Evolutionary conservation across 1,140 invertebrate genomes (phyloP), one percentile per base, ranked within the genome.

Genomic region (Pristionchus pacificus): DNA sequence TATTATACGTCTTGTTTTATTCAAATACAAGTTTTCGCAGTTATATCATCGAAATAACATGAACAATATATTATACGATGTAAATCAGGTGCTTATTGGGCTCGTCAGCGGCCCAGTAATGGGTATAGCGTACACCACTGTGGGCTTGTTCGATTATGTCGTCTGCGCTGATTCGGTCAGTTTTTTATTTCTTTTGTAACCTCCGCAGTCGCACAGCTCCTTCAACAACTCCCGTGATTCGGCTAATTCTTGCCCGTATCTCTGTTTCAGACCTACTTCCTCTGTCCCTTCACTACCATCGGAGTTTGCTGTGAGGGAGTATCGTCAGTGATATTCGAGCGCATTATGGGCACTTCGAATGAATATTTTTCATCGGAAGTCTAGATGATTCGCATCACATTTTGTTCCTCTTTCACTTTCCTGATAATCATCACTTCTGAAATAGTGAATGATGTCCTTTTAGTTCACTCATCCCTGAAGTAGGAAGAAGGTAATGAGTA

Each of bases 51-150:
- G n/a, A n/a, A n/a, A n/a, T n/a, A n/a, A n/a, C n/a, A n/a, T n/a
- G n/a, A n/a, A n/a, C n/a, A n/a, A n/a, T n/a, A n/a, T n/a, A n/a
- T 57, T 74, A 89, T 88, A 49, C 91, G 92, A 85, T 87, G 95
- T 13, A 86, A 88, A 72, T 85, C 97, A 97, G 85, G 86, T 93
- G 27, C 80, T 97, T 58, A 87, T 95, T 68, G 91, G 90, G 38
- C 85, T 94, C 55, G 89, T 97, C 0, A 95, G 96, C 88, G 94
- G 93, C 32, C 92, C 91, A 63, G 92, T 93, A 27, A 88, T 95
- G 72, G 95, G 95, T 24, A 89, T 96, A 74, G 90, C 89, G 65
- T 89, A 89, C 0, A 95, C 93, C 14, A 89, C 89, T 0, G 84
- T 93, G 27, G 89, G 88, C 15, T 85, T 96, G 0, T 95, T 89